Evolutionary conservation across 2,888 invertebrate genomes (phyloP).

Genomic region (Ischnus inquisitorius): DNA sequence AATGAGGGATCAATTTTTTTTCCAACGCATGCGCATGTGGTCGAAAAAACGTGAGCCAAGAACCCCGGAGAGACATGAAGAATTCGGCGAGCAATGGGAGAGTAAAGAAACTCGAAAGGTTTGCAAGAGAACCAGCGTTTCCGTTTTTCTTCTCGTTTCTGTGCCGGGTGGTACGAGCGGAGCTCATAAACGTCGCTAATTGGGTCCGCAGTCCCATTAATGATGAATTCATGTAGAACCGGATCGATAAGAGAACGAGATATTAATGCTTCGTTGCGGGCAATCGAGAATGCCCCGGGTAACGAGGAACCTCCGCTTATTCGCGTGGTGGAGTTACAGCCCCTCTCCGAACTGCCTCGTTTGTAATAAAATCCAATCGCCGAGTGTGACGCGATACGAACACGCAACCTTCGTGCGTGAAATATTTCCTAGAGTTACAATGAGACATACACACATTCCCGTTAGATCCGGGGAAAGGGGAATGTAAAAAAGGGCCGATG

Average conservation of each 20-base stretch:
- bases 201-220: slow-evolving; percentile 38
- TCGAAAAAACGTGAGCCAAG: background rate
- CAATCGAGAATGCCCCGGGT: slow-evolving; percentile 45
- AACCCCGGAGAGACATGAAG: background rate
- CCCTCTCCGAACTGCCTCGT: background rate
- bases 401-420: slow-evolving; percentile 32
- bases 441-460: slow-evolving; percentile 3
- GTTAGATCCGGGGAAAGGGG: background rate
- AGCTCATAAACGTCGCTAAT: slow-evolving; percentile 43
- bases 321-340: slow-evolving; percentile 3
- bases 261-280: slow-evolving; percentile 36
- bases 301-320: slow-evolving; percentile 34
- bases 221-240: slow-evolving; percentile 33
- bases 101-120: slow-evolving; percentile 12
- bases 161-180: background rate
- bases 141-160: background rate
- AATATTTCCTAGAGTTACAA: slow-evolving; percentile 29
- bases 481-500: background rate
- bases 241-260: slow-evolving; percentile 48
- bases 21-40: background rate
- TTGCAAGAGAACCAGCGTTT: background rate
- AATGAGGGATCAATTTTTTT: no score
- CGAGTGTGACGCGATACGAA: slow-evolving; percentile 29
- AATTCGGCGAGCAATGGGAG: background rate
- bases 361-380: slow-evolving; percentile 45